Evolutionary conservation across 2,113 vertebrate species (phyloP).

Genomic region (Microtus oregoni): DNA sequence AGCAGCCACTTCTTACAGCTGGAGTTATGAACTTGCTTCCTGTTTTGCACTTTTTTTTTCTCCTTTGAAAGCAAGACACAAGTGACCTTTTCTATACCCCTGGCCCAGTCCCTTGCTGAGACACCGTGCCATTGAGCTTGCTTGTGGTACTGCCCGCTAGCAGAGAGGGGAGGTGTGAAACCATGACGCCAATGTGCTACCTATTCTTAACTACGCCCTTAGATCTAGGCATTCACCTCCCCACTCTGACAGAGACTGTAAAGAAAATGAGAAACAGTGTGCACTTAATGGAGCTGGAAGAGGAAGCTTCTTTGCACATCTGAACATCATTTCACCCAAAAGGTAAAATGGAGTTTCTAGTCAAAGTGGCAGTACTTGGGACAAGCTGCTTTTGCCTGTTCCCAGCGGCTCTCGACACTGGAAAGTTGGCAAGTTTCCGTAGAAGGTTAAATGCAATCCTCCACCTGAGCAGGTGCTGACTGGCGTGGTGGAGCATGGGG

Average conservation of each 20-base stretch:
- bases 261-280: background rate
- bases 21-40: constrained; percentile 65
- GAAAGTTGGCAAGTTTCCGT: background rate
- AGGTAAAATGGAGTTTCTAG: background rate
- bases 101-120: constrained; percentile 5
- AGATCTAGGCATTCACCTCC: background rate
- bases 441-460: constrained; percentile 17
- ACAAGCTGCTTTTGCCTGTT: background rate
- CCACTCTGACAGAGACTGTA: background rate
- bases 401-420: background rate
- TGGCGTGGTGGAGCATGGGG: too few species aligned
- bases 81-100: constrained; percentile 31
- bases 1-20: constrained; percentile 48
- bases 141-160: background rate
- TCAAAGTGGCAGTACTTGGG: background rate
- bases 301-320: background rate
- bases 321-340: background rate
- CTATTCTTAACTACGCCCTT: background rate
- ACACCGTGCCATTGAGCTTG: constrained; percentile 43
- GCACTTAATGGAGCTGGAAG: background rate
- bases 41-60: constrained; percentile 31
- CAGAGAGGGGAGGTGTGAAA: background rate
- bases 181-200: background rate
- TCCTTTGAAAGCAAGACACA: constrained; percentile 50
- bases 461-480: background rate